Evolutionary conservation across 2,888 invertebrate species (phyloP).

Genomic region (Eumerus sabulonum): DNA sequence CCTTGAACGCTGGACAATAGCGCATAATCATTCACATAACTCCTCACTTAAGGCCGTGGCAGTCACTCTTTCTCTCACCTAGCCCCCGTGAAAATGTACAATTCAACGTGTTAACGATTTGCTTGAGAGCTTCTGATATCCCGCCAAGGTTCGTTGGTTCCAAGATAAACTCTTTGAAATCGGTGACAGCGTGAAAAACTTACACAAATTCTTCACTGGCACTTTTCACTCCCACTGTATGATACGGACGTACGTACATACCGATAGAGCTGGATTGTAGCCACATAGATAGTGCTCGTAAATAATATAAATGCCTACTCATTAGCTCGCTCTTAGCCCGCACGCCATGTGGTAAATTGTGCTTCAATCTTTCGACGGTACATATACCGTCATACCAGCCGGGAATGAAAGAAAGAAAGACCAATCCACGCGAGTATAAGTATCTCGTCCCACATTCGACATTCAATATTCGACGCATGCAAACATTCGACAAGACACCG

Average conservation of each 20-base stretch:
- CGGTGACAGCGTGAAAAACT: background rate
- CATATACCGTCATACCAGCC: background rate
- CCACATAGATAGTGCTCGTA: constrained; percentile 18
- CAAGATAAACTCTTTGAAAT: too few species aligned
- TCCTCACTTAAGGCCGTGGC: too few species aligned
- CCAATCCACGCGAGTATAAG: constrained; percentile 2
- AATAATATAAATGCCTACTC: constrained; percentile 60
- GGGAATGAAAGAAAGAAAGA: too few species aligned
- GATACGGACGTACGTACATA: too few species aligned
- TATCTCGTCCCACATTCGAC: constrained; percentile 14
- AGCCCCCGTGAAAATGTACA: constrained; percentile 32
- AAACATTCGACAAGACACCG: background rate
- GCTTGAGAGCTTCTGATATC: constrained; percentile 5
- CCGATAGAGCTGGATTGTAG: background rate
- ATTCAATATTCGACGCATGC: background rate
- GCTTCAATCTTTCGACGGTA: constrained; percentile 28
- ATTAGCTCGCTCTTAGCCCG: constrained; percentile 72
- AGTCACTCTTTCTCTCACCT: too few species aligned
- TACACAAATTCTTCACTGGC: background rate
- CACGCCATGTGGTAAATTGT: constrained; percentile 73
- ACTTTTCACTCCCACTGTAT: constrained; percentile 4
- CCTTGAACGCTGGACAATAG: too few species aligned
- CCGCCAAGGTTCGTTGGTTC: constrained; percentile 46
- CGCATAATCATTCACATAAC: too few species aligned
- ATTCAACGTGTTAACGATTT: constrained; percentile 50